A percentile compares a stretch with the other conserved stretches of the same genome.
These are phyloP conservation scores for Phania funesta DNA, from an alignment of 2,888 invertebrate genomes.

Conservation along the genomic window DNA sequence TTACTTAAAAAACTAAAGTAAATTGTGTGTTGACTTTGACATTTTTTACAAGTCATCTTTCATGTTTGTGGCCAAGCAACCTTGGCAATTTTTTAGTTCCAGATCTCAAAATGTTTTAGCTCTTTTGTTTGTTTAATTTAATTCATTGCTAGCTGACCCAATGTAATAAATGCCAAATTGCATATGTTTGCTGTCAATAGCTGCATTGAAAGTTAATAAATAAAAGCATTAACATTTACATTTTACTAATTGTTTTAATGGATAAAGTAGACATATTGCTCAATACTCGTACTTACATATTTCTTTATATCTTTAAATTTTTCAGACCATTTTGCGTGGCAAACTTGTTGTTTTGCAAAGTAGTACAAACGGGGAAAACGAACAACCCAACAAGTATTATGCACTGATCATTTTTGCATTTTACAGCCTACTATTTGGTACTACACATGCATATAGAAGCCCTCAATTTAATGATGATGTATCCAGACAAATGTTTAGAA, in stretches of 20 bases:
- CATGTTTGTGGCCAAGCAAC: too few species aligned
- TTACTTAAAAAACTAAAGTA: too few species aligned
- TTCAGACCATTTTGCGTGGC: neutral
- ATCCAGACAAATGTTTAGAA: conserved; percentile 72
- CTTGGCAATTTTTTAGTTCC: too few species aligned
- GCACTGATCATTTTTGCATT: conserved; percentile 25
- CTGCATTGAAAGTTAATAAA: conserved; percentile 23
- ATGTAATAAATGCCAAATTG: conserved; percentile 29
- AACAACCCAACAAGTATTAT: conserved; percentile 21
- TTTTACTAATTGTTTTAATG: conserved; percentile 38
- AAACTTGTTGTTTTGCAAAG: neutral
- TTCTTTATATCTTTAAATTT: neutral
- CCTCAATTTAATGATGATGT: conserved; percentile 69
- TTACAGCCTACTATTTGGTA: conserved; percentile 25
- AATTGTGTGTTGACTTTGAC: too few species aligned
- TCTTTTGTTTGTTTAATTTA: too few species aligned
- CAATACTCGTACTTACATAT: neutral
- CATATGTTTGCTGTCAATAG: conserved; percentile 43
- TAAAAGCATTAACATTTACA: conserved; percentile 28
- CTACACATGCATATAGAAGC: conserved; percentile 60
- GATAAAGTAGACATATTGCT: neutral
- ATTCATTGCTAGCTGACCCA: conserved; percentile 5
- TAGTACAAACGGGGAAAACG: neutral
- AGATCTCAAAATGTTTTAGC: too few species aligned
- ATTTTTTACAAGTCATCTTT: too few species aligned